Evolutionary conservation across 2,797 vertebrate genomes (phyloP).

Genomic region (Eremophila alpestris): DNA sequence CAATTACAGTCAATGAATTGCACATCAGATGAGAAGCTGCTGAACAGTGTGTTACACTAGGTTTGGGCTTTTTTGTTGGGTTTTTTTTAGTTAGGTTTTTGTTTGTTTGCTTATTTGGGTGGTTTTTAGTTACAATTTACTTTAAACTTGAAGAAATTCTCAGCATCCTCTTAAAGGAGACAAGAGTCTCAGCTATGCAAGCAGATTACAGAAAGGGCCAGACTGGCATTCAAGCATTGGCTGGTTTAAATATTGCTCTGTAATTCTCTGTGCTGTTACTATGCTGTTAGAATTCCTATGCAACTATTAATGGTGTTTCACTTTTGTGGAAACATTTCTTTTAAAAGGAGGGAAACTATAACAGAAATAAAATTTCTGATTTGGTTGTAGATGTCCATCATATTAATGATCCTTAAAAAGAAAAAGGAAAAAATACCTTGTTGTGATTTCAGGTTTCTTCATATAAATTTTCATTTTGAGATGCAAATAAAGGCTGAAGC

Average conservation of each 20-base stretch:
- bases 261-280: background rate
- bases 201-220: background rate
- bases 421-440: background rate
- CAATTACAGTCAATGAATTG: conserved; percentile 19
- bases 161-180: background rate
- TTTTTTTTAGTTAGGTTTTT: background rate
- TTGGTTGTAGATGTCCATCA: background rate
- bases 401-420: background rate
- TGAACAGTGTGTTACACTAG: background rate
- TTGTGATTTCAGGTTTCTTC: background rate
- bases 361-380: background rate
- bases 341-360: background rate
- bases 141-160: conserved; percentile 37
- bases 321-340: background rate
- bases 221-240: background rate
- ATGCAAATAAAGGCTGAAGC: background rate
- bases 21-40: background rate
- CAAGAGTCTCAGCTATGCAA: background rate
- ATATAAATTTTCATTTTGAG: background rate
- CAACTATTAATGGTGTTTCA: background rate
- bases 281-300: background rate
- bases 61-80: rapidly evolving
- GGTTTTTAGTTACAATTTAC: background rate
- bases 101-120: background rate
- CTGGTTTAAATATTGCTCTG: background rate